Percentiles rank a stretch among this genome's conserved stretches.
Conservation (phyloP, 2,888 invertebrate genomes). For the Slavum lentiscoides region DNA sequence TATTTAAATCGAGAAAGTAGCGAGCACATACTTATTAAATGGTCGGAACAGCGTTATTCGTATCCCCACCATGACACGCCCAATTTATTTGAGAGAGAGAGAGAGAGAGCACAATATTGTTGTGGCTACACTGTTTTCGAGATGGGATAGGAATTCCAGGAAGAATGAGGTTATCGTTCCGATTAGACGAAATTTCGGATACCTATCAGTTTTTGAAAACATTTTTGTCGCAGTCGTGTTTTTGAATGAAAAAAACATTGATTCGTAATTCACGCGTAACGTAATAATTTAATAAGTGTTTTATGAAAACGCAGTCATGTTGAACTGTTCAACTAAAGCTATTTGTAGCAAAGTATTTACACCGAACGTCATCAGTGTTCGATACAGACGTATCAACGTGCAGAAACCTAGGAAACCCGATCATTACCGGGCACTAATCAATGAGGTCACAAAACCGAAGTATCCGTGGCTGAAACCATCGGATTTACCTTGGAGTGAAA, state of each 20-base stretch:
- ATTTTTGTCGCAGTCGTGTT: neutral
- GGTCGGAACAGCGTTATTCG: neutral
- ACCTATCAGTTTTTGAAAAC: neutral
- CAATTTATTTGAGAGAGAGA: neutral
- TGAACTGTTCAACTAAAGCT: slow-evolving; percentile 32
- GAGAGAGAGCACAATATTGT: slow-evolving; percentile 4
- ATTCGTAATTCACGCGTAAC: too few species aligned
- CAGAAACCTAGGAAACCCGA: slow-evolving; percentile 74
- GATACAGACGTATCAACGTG: slow-evolving; percentile 72
- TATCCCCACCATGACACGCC: neutral
- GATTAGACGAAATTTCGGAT: neutral
- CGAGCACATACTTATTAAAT: neutral
- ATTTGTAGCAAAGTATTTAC: slow-evolving; percentile 48
- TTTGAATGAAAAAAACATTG: neutral
- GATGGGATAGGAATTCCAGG: neutral
- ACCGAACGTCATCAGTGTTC: slow-evolving; percentile 49
- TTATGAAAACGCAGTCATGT: slow-evolving; percentile 13
- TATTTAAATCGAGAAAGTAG: neutral
- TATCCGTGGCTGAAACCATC: slow-evolving; percentile 61
- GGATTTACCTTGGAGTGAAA: slow-evolving; percentile 61
- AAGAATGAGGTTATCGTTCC: slow-evolving; percentile 30
- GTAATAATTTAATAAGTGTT: neutral
- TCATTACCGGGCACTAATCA: slow-evolving; percentile 69
- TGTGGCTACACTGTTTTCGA: slow-evolving; percentile 30
- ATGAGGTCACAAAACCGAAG: slow-evolving; percentile 70